Evolutionary conservation across 2,888 invertebrate species (phyloP), one percentile per base, ranked within the genome.

Genomic region (Agonopterix subpropinquella): DNA sequence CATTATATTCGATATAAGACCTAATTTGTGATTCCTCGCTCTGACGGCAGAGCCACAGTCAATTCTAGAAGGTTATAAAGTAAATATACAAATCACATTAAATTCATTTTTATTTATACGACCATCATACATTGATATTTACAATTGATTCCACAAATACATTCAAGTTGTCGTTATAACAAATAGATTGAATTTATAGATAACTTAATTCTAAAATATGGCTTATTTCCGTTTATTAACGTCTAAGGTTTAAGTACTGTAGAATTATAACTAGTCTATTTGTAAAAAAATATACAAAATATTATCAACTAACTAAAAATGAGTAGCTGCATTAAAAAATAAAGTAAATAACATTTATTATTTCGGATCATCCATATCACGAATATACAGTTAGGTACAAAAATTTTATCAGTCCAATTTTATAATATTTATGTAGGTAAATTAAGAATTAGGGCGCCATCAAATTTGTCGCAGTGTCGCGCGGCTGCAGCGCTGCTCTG

Each of bases 221-320:
- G 52, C 52, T 50, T 50, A 53, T 47, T 50, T 41, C 39, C 45
- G 18, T 50, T 18, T 35, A 13, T 39, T 44, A 39, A 43, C 39
- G 18, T 28, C 42, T 42, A 11, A 11, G 11, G 10, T 42, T 51
- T 51, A 51, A 51, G 51, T 51, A 51, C 51, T n/a, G n/a, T 42
- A 42, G 11, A 39, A 8, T 11, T 37, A 43, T 45, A 44, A 47
- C 15, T 36, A 37, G 37, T 48, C 45, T 10, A 18, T 48, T 47
- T 47, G 42, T 45, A 48, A 51, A 48, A 51, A 51, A 51, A 51
- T 51, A 51, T 51, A 51, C 48, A 46, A 51, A 51, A 48, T 36
- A 48, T 44, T 46, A 44, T 43, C 47, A 39, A 47, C 39, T 45
- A 47, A 46, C 47, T 47, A 47, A 51, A 50, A 51, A 51, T 45